Conservation (phyloP, 2,797 vertebrate genomes). For the Linurgus olivaceus region DNA sequence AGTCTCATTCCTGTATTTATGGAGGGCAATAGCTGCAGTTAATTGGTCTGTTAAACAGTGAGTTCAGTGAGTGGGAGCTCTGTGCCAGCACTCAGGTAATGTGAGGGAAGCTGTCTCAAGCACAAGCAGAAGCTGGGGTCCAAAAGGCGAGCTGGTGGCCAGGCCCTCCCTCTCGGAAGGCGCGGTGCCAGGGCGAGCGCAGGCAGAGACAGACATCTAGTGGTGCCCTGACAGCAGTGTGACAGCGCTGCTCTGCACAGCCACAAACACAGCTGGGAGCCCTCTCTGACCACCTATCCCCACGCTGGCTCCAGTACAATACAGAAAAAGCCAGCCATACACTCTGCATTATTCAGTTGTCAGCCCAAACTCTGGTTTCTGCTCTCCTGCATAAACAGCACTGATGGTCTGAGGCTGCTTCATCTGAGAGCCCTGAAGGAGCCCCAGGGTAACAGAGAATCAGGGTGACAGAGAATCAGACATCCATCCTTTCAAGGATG, state of each 20-base stretch:
- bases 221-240: neutral
- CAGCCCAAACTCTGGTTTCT: neutral
- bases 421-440: neutral
- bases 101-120: constrained; percentile 56
- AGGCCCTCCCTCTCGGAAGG: neutral
- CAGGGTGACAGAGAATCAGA: neutral
- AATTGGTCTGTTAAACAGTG: constrained; percentile 64
- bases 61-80: constrained; percentile 43
- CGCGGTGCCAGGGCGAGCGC: neutral
- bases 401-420: neutral
- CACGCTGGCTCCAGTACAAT: neutral
- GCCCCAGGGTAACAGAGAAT: neutral
- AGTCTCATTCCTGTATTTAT: neutral
- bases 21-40: constrained; percentile 53
- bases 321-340: neutral
- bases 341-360: neutral
- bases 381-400: neutral
- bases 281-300: neutral
- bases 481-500: neutral
- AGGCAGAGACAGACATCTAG: constrained; percentile 75
- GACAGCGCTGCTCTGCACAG: neutral
- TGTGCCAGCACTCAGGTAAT: constrained; percentile 54
- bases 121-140: constrained; percentile 53
- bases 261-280: neutral
- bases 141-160: constrained; percentile 13